A percentile compares a stretch with the other conserved stretches of the same genome.
Evolutionary conservation across 2,113 vertebrate species (phyloP).

Genomic region (Ictalurus punctatus): DNA sequence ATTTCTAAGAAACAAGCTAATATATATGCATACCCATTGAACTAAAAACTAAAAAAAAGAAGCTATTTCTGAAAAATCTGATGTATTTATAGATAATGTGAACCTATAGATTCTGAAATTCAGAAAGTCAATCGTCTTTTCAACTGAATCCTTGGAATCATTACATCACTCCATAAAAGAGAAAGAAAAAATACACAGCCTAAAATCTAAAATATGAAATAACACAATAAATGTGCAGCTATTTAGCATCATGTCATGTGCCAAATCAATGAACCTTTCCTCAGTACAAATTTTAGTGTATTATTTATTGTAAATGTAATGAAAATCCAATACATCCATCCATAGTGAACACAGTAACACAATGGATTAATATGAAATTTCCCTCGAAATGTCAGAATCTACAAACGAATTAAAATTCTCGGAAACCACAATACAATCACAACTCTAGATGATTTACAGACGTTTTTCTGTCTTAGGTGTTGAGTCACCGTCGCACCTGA

Average conservation of each 20-base stretch:
- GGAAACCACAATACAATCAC: neutral
- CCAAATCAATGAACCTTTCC: neutral
- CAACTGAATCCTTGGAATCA: too few species aligned
- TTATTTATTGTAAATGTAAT: constrained; percentile 24
- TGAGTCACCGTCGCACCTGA: neutral
- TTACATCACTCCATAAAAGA: neutral
- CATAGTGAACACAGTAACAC: neutral
- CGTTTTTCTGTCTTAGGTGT: constrained; percentile 7
- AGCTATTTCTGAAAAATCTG: neutral
- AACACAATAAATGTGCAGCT: neutral
- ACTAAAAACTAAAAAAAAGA: neutral
- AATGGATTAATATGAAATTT: constrained; percentile 3
- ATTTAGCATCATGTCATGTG: neutral
- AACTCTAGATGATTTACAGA: constrained; percentile 27
- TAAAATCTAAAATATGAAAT: neutral
- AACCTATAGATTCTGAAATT: too few species aligned
- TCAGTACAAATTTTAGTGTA: neutral
- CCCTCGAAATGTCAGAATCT: neutral
- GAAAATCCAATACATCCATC: neutral
- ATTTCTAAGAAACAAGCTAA: too few species aligned
- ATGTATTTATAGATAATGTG: too few species aligned
- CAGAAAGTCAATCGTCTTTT: neutral
- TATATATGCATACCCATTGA: neutral
- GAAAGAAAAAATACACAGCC: neutral
- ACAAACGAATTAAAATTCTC: neutral